These are phyloP conservation scores for Philereme vetulata DNA, from an alignment of 2,888 invertebrate genomes.

Conservation along the genomic window DNA sequence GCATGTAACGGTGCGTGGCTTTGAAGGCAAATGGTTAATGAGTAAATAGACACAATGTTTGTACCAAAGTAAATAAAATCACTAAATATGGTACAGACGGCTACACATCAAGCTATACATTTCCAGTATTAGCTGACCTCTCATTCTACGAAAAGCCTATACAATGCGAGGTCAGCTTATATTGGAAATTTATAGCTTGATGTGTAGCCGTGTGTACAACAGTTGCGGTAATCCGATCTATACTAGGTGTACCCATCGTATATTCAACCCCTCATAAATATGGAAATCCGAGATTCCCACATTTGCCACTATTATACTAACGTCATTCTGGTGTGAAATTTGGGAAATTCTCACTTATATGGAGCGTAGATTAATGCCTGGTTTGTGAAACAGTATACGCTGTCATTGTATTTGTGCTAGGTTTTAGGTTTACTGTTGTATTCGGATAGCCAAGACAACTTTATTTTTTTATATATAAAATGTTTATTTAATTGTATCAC, in stretches of 20 bases:
- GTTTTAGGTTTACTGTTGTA: background rate
- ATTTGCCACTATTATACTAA: slow-evolving; percentile 36
- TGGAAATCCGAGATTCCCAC: slow-evolving; percentile 36
- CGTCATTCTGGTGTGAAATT: slow-evolving; percentile 40
- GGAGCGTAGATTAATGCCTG: slow-evolving; percentile 34
- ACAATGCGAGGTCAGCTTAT: no score
- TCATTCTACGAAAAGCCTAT: no score
- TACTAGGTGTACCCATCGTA: slow-evolving; percentile 22
- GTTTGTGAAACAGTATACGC: background rate
- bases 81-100: slow-evolving; percentile 32
- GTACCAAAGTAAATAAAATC: slow-evolving; percentile 23
- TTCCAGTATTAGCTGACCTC: no score
- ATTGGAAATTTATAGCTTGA: no score
- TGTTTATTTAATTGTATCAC: no score
- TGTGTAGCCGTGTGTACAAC: no score
- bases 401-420: background rate
- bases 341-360: slow-evolving; percentile 34
- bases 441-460: no score
- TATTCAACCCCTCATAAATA: slow-evolving; percentile 37
- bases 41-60: no score
- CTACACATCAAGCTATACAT: no score
- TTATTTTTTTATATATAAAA: background rate
- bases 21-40: no score
- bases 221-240: slow-evolving; percentile 26
- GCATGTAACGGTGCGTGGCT: background rate